A percentile compares a stretch with the other conserved stretches of the same genome.
These are phyloP conservation scores for Saccopteryx bilineata DNA, from an alignment of 2,113 vertebrate genomes.

Conservation along the genomic window DNA sequence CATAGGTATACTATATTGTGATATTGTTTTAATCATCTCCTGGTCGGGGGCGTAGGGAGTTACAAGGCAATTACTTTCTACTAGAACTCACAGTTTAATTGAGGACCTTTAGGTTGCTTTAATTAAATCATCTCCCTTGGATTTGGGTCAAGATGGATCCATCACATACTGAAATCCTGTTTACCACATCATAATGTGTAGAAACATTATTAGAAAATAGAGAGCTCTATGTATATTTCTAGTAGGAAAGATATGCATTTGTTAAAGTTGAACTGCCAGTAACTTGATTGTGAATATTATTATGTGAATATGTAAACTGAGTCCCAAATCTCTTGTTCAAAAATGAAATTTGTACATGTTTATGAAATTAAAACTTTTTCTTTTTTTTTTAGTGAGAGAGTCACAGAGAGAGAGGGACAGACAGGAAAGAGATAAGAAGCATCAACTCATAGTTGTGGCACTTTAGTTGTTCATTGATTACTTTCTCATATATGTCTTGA, in stretches of 20 bases:
- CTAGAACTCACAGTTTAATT: conserved; percentile 25
- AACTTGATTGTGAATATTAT: conserved; percentile 43
- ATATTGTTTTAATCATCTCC: conserved; percentile 16
- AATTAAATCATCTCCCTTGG: conserved; percentile 48
- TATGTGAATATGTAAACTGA: conserved; percentile 32
- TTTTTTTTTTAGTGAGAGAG: too few species aligned
- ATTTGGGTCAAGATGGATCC: conserved; percentile 46
- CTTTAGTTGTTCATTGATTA: too few species aligned
- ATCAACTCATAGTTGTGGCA: too few species aligned
- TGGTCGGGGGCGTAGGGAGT: background rate
- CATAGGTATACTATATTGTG: background rate
- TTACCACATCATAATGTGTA: background rate
- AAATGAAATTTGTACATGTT: conserved; percentile 46
- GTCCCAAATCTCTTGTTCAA: background rate
- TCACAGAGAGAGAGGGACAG: too few species aligned
- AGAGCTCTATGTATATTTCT: background rate
- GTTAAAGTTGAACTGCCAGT: background rate
- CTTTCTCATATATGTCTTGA: too few species aligned
- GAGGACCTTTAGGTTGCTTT: conserved; percentile 16
- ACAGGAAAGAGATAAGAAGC: too few species aligned
- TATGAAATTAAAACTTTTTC: background rate
- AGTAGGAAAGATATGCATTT: conserved; percentile 49
- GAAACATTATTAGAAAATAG: conserved; percentile 36
- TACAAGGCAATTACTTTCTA: background rate
- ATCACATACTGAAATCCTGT: conserved; percentile 23